Conservation (phyloP, 1,140 invertebrate genomes). For the Brachionus plicatilis region DNA sequence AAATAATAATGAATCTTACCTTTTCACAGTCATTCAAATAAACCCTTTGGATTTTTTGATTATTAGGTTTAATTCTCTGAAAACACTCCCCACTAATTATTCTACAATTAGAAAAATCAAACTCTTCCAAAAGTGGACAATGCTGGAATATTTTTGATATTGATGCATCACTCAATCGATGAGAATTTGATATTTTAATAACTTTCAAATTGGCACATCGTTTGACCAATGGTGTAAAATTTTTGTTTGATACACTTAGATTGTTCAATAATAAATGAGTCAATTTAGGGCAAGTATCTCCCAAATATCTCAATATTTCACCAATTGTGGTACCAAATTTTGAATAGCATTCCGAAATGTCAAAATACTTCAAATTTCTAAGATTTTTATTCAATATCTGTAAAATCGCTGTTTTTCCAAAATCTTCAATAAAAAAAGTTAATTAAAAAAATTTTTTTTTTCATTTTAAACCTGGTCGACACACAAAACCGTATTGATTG, state of each 20-base stretch:
- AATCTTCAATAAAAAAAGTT: not conserved
- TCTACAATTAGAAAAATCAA: not conserved
- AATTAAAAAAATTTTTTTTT: not conserved
- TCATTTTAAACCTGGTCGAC: not conserved
- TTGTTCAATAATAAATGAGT: not conserved
- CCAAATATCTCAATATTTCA: not conserved
- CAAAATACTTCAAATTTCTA: slow-evolving; percentile 23
- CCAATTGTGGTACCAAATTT: not conserved
- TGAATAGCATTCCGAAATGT: not conserved
- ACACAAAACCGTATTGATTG: not conserved
- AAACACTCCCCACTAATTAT: not conserved
- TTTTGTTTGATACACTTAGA: not conserved
- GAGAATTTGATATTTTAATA: not conserved
- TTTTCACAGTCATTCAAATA: slow-evolving; percentile 6
- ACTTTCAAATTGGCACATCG: not conserved
- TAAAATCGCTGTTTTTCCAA: not conserved
- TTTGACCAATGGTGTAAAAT: slow-evolving; percentile 12
- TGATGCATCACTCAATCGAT: not conserved
- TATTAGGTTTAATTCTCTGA: not conserved
- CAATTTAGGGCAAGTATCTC: not conserved
- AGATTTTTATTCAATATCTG: slow-evolving; percentile 19
- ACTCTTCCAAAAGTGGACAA: not conserved
- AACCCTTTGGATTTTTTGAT: not conserved
- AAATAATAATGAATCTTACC: not conserved
- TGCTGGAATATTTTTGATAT: slow-evolving; percentile 25